phyloP scores from a whole-genome alignment of 2,113 vertebrate species.

The Nycticryphes semicollaris region DNA sequence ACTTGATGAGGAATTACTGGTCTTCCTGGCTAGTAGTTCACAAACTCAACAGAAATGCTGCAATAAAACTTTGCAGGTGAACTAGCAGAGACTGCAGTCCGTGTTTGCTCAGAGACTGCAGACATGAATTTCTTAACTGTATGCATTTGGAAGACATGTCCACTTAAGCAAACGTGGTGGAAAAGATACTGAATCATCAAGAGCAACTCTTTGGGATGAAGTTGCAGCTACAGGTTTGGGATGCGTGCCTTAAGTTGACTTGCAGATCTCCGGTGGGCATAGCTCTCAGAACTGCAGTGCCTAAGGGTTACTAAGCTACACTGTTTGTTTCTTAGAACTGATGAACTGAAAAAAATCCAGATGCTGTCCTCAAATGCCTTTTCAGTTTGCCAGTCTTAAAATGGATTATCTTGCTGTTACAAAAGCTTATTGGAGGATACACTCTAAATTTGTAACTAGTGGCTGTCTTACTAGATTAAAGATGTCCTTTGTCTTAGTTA shows the following conservation, averaged over 20 bases:
- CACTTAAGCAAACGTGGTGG: neutral
- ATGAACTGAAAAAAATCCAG: slow-evolving; percentile 15
- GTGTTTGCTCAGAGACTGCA: neutral
- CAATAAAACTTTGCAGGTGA: neutral
- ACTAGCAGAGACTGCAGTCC: neutral
- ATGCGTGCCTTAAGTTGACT: neutral
- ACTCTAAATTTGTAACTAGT: neutral
- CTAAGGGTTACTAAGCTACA: slow-evolving; percentile 39
- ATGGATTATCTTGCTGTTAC: neutral
- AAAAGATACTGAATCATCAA: neutral
- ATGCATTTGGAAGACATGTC: neutral
- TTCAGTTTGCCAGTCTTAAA: slow-evolving; percentile 21
- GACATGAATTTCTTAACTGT: neutral
- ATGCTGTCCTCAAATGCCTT: slow-evolving; percentile 51
- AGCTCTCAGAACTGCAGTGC: neutral
- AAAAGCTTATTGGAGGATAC: neutral
- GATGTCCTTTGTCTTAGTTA: neutral
- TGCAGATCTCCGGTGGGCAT: neutral
- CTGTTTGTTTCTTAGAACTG: slow-evolving; percentile 47
- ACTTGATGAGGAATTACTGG: neutral
- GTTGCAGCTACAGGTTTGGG: neutral
- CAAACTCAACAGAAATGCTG: neutral
- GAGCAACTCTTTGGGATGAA: neutral
- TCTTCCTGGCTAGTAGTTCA: neutral
- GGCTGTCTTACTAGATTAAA: neutral